phyloP scores from a whole-genome alignment of 1,140 invertebrate genomes.

The Pachyrhynchus sulphureomaculatus region DNA sequence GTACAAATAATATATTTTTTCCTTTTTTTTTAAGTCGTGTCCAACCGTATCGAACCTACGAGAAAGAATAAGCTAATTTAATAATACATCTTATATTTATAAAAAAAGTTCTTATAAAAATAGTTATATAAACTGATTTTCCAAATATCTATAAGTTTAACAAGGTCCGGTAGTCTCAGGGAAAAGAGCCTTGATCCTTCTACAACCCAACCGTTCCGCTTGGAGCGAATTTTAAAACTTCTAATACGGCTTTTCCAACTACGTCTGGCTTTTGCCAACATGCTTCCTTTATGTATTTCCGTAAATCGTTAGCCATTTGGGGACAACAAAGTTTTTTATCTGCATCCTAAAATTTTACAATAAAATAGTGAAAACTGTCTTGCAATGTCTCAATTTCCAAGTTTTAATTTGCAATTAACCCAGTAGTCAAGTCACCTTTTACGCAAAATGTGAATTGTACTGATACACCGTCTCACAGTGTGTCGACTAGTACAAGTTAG shows the following conservation, averaged over 20 bases:
- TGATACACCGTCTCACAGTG: no score
- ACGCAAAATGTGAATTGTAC: no score
- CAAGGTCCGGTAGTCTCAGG: slow-evolving; percentile 24
- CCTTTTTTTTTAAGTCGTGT: no score
- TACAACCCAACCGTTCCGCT: slow-evolving; percentile 41
- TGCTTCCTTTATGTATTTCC: slow-evolving; percentile 30
- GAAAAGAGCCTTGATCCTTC: slow-evolving; percentile 41
- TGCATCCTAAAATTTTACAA: slow-evolving; percentile 49
- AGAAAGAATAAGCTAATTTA: no score
- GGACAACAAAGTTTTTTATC: slow-evolving; percentile 48
- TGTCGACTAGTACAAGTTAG: no score
- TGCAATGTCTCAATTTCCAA: no score
- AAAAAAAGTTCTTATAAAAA: no score
- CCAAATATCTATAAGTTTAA: slow-evolving; percentile 1
- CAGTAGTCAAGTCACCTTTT: no score
- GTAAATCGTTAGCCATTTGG: slow-evolving; percentile 35
- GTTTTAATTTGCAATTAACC: no score
- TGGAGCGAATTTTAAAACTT: slow-evolving; percentile 36
- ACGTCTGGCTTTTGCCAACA: slow-evolving; percentile 41
- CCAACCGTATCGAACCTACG: no score
- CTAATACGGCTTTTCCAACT: slow-evolving; percentile 37
- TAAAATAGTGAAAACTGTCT: not conserved
- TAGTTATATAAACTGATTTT: slow-evolving; percentile 27
- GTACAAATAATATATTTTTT: no score
- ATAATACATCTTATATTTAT: no score